phyloP scores from a whole-genome alignment of 2,888 invertebrate genomes.

The Heliconius aoede region DNA sequence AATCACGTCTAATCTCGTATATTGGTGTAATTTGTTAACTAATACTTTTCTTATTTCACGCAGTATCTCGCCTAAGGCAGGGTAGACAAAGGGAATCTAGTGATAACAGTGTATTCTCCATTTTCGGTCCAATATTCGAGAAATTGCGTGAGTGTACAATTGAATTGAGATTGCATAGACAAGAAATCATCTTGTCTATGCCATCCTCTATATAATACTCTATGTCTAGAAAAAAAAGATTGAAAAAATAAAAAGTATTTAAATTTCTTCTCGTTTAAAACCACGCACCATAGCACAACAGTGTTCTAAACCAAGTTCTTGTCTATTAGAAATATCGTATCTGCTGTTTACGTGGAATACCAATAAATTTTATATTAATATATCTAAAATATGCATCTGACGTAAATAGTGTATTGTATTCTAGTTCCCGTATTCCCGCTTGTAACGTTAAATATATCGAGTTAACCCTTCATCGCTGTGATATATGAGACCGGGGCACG shows the following conservation, averaged over 20 bases:
- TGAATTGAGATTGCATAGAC: no score
- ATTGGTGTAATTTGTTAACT: not conserved
- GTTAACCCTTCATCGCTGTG: slow-evolving; percentile 68
- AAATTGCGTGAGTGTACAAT: no score
- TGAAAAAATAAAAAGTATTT: not conserved
- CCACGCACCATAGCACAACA: not conserved
- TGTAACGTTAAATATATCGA: slow-evolving; percentile 59
- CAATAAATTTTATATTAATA: slow-evolving; percentile 1
- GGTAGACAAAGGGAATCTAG: no score
- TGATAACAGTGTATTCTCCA: no score
- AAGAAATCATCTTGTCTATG: no score
- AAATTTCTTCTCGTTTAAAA: not conserved
- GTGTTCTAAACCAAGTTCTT: slow-evolving; percentile 4
- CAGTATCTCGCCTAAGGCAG: no score
- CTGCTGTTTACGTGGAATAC: not conserved
- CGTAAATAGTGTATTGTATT: slow-evolving; percentile 11
- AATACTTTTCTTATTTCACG: not conserved
- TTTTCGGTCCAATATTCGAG: no score
- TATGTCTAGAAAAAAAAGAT: not conserved
- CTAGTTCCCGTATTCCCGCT: not conserved
- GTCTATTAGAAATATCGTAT: slow-evolving; percentile 8
- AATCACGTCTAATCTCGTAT: no score
- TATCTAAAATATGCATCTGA: slow-evolving; percentile 19
- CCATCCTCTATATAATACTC: no score
- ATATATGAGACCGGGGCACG: slow-evolving; percentile 68